Base-by-base conservation (phyloP, 1,140 invertebrate genomes). In the Philopotamus ludificatus region DNA sequence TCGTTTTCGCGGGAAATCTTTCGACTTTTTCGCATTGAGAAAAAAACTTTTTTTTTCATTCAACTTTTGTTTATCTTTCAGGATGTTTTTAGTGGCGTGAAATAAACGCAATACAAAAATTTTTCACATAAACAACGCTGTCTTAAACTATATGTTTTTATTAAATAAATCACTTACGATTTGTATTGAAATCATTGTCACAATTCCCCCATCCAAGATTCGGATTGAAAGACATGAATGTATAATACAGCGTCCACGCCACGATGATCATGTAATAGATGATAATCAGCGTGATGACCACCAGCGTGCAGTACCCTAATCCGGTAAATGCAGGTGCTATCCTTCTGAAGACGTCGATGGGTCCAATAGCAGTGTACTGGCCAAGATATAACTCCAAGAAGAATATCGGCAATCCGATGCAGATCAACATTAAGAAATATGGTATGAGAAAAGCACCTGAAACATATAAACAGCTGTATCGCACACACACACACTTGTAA, bases 251-350 rank as follows among this genome's bases (percentile, higher is more conserved):
- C 0, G 86, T 87, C 90, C 90, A 93, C 0, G 89, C 83, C 0
- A 93, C 85, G 45, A 94, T 89, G 3, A 93, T 84, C 82, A 91
- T 92, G 74, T 92, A 94, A 73, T 93, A 94, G 4, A 91, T 85
- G 47, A 89, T 90, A 22, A 94, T 84, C 70, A 91, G 82, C 21
- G 83, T 84, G 0, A 93, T 92, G 57, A 94, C 89, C 9, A 93
- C 83, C 12, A 89, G 75, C 3, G 85, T 86, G 53, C 85, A 87
- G 55, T 88, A 85, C 7, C 88, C 89, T 0, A 89, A 73, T 1
- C 86, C 86, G 47, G 69, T 81, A 72, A 87, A 86, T 47, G 84
- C 80, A 1, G 87, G 86, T 1, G 83, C 81, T 65, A 88, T 84
- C 1, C 83, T 75, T 0, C 71, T 74, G 71, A 87, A 87, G 0